Conservation (phyloP, 2,113 vertebrate species). For the Chaetura pelagica region DNA sequence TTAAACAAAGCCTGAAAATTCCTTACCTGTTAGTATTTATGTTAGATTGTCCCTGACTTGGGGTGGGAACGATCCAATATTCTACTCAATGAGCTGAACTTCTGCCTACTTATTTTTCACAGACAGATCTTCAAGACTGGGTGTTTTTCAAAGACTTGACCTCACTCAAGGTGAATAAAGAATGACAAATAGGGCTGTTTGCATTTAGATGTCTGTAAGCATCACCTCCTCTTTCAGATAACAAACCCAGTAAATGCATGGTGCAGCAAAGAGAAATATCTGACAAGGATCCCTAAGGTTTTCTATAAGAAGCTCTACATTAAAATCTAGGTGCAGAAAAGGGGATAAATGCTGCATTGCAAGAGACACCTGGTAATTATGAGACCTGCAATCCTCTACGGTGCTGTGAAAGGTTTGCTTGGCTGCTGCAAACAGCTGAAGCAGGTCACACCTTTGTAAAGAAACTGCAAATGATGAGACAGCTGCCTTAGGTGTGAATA, state of each 20-base stretch:
- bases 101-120: neutral
- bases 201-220: neutral
- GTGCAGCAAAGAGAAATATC: neutral
- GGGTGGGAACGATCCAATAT: neutral
- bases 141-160: neutral
- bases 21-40: neutral
- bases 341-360: neutral
- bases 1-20: neutral
- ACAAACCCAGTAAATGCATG: neutral
- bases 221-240: neutral
- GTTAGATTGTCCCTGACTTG: neutral
- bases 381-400: neutral
- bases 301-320: neutral
- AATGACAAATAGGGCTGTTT: neutral
- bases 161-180: neutral
- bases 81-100: neutral
- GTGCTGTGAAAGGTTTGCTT: neutral
- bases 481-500: neutral
- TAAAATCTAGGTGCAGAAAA: neutral
- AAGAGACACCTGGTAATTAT: neutral
- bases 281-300: neutral
- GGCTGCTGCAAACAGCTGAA: neutral
- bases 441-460: neutral
- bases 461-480: neutral
- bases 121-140: neutral